Evolutionary conservation across 1,140 invertebrate genomes (phyloP).

Genomic region (Zeugodacus cucurbitae): DNA sequence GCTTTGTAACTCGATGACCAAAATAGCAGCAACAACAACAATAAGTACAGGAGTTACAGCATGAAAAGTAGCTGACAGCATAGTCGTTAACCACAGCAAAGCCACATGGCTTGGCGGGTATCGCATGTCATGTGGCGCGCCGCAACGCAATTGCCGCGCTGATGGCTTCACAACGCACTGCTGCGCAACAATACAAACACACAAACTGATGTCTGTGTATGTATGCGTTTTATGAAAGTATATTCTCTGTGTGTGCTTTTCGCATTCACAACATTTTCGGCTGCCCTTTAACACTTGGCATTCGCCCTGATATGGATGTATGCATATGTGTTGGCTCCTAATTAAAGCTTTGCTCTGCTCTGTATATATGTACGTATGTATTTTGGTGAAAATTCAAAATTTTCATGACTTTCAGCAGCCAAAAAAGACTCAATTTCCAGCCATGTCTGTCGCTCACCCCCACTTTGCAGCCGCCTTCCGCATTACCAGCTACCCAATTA

Average conservation of each 20-base stretch:
- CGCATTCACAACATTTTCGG: neutral
- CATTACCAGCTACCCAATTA: neutral
- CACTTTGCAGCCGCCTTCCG: neutral
- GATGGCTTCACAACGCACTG: neutral
- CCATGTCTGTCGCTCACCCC: neutral
- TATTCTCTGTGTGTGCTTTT: too few relatives aligned
- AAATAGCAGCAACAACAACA: neutral
- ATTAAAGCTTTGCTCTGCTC: too few relatives aligned
- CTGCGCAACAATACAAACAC: neutral
- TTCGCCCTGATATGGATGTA: too few relatives aligned
- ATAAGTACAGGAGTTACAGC: neutral
- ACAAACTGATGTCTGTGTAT: too few relatives aligned
- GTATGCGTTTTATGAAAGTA: too few relatives aligned
- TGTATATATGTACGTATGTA: too few relatives aligned
- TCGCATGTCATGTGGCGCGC: neutral
- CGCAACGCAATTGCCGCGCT: neutral
- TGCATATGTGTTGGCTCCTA: too few relatives aligned
- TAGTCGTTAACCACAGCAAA: neutral
- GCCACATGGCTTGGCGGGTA: neutral
- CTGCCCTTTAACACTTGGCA: too few relatives aligned
- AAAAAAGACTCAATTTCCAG: neutral
- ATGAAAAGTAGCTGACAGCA: neutral
- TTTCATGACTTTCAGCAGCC: neutral
- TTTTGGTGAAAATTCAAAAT: neutral
- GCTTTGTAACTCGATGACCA: neutral